Evolutionary conservation across 2,888 invertebrate genomes (phyloP).

Genomic region (Drymonia ruficornis): DNA sequence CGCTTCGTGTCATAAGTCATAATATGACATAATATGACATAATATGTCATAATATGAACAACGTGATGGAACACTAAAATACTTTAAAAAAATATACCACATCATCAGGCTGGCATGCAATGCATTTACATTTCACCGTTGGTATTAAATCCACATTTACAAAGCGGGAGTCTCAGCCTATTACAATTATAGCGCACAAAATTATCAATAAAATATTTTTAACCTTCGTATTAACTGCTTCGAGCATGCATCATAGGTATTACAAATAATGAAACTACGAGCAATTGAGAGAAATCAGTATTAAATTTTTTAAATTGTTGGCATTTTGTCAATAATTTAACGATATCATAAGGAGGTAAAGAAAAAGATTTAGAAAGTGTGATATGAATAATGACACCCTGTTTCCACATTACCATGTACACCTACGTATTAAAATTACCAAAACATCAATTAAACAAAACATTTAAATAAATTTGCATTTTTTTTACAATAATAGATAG

Average conservation of each 20-base stretch:
- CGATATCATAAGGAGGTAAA: neutral
- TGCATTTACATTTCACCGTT: too few species aligned
- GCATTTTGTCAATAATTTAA: constrained; percentile 25
- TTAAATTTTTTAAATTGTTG: constrained; percentile 27
- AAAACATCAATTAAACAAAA: neutral
- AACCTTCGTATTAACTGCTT: too few species aligned
- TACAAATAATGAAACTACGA: neutral
- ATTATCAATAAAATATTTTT: too few species aligned
- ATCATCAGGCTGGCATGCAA: too few species aligned
- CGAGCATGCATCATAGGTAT: constrained; percentile 7
- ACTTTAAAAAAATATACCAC: too few species aligned
- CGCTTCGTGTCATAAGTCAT: too few species aligned
- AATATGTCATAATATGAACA: too few species aligned
- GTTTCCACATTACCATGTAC: neutral
- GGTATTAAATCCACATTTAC: too few species aligned
- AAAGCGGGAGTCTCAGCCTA: too few species aligned
- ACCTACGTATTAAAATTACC: neutral
- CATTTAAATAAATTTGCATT: neutral
- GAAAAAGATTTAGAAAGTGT: neutral
- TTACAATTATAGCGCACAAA: too few species aligned
- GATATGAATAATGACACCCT: constrained; percentile 21
- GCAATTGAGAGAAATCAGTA: constrained; percentile 17
- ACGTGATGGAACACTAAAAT: too few species aligned
- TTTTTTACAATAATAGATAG: neutral
- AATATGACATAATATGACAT: too few species aligned